These are phyloP conservation scores for Aradus depressus DNA, from an alignment of 2,888 invertebrate species.

Conservation along the genomic window DNA sequence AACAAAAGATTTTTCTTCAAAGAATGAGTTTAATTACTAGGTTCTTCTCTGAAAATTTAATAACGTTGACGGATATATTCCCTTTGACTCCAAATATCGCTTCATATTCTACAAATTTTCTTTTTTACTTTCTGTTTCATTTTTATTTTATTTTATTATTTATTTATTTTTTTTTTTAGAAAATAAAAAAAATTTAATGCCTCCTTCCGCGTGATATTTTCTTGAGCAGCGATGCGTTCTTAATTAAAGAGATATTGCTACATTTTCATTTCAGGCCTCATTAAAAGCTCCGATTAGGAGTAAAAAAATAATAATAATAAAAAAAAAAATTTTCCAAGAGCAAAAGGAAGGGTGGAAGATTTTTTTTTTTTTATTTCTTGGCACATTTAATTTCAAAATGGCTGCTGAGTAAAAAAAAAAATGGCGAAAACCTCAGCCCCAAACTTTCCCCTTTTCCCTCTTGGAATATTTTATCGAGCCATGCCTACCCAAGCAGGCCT, in stretches of 20 bases:
- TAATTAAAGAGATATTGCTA: slow-evolving; percentile 18
- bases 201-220: slow-evolving; percentile 14
- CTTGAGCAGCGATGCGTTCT: slow-evolving; percentile 13
- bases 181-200: no score
- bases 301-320: background rate
- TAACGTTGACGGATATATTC: no score
- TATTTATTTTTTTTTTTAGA: no score
- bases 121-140: no score
- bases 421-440: slow-evolving; percentile 18
- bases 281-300: slow-evolving; percentile 6
- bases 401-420: slow-evolving; percentile 18
- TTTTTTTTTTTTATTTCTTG: slow-evolving; percentile 3
- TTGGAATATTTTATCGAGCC: slow-evolving; percentile 20
- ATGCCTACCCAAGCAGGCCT: background rate
- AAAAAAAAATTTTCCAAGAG: slow-evolving; percentile 5
- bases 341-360: background rate
- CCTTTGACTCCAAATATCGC: no score
- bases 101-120: no score
- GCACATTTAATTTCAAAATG: slow-evolving; percentile 20
- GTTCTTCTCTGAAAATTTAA: no score
- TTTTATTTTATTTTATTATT: no score
- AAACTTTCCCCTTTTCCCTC: slow-evolving; percentile 8
- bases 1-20: no score
- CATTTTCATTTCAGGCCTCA: slow-evolving; percentile 6
- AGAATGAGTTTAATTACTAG: no score